Conservation (phyloP, 2,113 vertebrate species). For the Chlamydotis undulata region DNA sequence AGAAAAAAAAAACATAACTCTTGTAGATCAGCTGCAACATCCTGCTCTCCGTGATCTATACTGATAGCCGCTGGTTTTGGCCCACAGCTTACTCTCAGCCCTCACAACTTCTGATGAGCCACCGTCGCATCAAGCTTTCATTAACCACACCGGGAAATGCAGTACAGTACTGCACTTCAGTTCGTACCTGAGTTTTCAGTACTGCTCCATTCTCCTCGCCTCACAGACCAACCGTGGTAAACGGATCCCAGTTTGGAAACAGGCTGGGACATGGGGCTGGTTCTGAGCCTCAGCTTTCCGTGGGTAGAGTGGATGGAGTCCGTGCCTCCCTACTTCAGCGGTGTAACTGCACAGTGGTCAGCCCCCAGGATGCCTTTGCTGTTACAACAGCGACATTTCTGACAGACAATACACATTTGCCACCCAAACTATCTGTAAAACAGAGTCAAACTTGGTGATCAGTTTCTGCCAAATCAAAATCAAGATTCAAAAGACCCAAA, state of each 20-base stretch:
- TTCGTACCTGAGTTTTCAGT: neutral
- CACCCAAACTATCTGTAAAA: neutral
- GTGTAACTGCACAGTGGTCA: neutral
- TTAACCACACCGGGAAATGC: neutral
- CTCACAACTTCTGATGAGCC: neutral
- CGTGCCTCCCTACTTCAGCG: neutral
- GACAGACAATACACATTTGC: neutral
- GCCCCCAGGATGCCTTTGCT: neutral
- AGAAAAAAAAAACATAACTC: neutral
- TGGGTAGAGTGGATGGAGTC: neutral
- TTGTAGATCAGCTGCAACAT: neutral
- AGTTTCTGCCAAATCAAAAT: neutral
- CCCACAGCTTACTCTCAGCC: neutral
- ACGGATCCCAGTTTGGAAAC: neutral
- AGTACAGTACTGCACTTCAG: no score
- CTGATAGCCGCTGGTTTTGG: neutral
- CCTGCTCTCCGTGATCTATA: neutral
- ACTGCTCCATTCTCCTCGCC: neutral
- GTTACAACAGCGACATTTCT: neutral
- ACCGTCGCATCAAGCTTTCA: neutral
- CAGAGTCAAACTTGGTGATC: neutral
- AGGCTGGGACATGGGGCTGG: rapidly evolving
- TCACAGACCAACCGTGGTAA: neutral
- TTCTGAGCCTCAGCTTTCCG: neutral
- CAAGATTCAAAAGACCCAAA: neutral